Conservation (phyloP, 2,113 vertebrate species). For the Axis porcinus region DNA sequence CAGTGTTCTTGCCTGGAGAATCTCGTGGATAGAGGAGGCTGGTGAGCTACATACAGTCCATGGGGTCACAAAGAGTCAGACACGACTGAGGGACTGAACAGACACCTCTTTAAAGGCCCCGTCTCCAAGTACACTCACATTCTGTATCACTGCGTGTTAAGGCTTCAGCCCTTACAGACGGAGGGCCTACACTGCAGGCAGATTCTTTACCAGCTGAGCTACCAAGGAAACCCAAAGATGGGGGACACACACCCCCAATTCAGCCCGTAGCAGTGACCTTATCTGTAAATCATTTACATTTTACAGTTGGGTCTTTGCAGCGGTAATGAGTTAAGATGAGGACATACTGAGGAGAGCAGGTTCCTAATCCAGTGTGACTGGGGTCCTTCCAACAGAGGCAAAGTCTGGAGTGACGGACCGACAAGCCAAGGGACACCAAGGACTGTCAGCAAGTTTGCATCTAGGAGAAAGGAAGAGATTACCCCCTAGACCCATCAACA, state of each 20-base stretch:
- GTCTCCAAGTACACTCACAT: neutral
- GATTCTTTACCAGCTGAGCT: neutral
- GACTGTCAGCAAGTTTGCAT: neutral
- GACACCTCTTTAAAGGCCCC: neutral
- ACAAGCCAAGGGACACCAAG: neutral
- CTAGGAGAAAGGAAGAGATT: neutral
- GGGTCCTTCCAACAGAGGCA: neutral
- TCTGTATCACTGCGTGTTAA: neutral
- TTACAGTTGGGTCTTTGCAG: neutral
- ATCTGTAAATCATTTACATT: neutral
- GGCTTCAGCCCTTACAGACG: neutral
- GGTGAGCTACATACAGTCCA: too few species aligned
- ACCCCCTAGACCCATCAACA: neutral
- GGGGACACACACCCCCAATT: accelerated
- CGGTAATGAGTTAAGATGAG: neutral
- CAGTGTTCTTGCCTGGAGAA: too few species aligned
- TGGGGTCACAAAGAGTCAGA: too few species aligned
- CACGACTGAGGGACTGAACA: too few species aligned
- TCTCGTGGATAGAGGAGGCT: too few species aligned
- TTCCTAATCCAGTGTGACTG: neutral
- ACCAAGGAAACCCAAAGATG: neutral
- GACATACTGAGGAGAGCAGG: neutral
- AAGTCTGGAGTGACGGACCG: accelerated
- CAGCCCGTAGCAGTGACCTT: neutral
- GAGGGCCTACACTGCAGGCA: neutral